Conservation (phyloP, 2,797 vertebrate species). For the Coreius guichenoti region DNA sequence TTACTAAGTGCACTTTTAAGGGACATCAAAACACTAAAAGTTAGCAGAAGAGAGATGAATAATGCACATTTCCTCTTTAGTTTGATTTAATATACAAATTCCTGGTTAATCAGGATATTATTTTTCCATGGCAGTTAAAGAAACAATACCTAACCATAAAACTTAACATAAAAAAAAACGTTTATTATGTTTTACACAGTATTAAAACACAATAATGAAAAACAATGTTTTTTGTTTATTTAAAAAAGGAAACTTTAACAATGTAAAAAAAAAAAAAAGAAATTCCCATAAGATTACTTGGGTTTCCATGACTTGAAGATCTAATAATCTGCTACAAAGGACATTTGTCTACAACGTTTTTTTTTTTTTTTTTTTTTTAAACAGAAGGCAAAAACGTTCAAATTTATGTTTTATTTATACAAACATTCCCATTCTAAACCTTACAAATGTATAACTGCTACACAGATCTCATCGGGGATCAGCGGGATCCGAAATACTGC, state of each 20-base stretch:
- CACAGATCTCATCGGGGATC: not conserved
- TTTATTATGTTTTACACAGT: not conserved
- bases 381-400: not conserved
- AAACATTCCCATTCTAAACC: not conserved
- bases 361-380: not conserved
- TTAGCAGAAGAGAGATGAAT: not conserved
- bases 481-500: slow-evolving; percentile 69
- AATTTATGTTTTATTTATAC: not conserved
- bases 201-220: not conserved
- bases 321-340: no score
- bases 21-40: not conserved
- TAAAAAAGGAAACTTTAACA: not conserved
- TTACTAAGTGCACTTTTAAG: not conserved
- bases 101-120: not conserved
- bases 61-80: no score
- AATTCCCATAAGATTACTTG: no score
- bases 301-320: no score
- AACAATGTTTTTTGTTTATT: not conserved
- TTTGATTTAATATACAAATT: not conserved
- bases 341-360: no score
- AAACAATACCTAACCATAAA: not conserved
- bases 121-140: not conserved
- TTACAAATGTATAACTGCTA: no score
- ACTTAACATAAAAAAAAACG: not conserved
- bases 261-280: not conserved